Evolutionary conservation across 30 jellyfish, hydroid and myxozoan genomes (phyloP), one percentile per base, ranked within the genome.

Genomic region (Aurelia coerulea): DNA sequence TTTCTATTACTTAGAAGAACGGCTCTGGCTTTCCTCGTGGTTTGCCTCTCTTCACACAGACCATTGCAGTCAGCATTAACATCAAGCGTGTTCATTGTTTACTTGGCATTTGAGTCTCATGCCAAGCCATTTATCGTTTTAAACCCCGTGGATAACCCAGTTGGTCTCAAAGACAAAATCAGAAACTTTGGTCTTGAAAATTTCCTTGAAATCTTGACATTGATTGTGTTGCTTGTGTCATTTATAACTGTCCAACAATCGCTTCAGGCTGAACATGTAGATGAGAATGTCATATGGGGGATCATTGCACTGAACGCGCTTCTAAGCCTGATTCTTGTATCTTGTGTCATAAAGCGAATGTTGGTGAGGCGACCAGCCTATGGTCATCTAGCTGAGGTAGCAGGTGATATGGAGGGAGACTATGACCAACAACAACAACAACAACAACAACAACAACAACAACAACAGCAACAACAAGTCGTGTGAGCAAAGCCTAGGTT

Each of bases 101-200:
- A 34, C 66, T 52, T 84, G 65, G 76, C 86, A 12, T 72, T 68
- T n/a, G 92, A 84, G 66, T 58, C 92, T 2, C 92, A 84, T 31
- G 81, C 81, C 18, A 84, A 65, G 76, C 92, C 92, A 7, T 84
- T 84, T n/a, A 10, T 65, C 29, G 65, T 74, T 2, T n/a, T 70
- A 42, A 16, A 78, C 32, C 79, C 41, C 34, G 71, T 13, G 4
- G 49, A 37, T 37, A 19, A 46, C 18, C 19, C 70, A 18, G 77
- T 17, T 39, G 59, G 59, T 5, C 58, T 23, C 31, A 42, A 69
- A 74, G 17, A 31, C n/a, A 11, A 8, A 32, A 51, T 73, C 83
- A 17, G 75, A 18, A n/a, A 78, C 18, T 34, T 59, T 46, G 92
- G 92, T 5, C 79, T 84, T 34, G 92, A 84, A 41, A 84, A 84